Conservation (phyloP, 1,140 invertebrate genomes). For the Orius insidiosus region DNA sequence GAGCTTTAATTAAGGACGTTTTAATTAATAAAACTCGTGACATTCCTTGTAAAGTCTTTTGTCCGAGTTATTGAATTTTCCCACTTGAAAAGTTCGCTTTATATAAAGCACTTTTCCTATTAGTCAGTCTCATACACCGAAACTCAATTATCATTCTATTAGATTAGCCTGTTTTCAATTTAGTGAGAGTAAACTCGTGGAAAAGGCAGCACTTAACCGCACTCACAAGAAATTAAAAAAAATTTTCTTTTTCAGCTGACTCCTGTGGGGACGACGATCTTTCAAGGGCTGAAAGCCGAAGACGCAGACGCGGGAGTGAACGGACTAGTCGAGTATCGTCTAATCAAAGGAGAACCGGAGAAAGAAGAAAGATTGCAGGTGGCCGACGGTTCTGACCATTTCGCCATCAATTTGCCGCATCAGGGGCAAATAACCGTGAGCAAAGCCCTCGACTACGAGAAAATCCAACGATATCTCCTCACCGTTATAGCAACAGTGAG, state of each 20-base stretch:
- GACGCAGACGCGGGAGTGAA: conserved; percentile 77
- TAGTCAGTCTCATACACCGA: too few species aligned
- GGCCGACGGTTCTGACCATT: conserved; percentile 65
- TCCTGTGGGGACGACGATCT: conserved; percentile 71
- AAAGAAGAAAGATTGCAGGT: conserved; percentile 36
- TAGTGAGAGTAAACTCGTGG: too few species aligned
- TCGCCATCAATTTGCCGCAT: conserved; percentile 72
- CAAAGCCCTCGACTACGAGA: conserved; percentile 73
- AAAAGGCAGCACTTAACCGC: too few species aligned
- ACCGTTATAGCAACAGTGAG: conserved; percentile 78
- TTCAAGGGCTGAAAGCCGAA: conserved; percentile 61
- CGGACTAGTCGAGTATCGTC: conserved; percentile 64
- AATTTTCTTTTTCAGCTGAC: conserved; percentile 45
- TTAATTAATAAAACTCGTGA: too few species aligned
- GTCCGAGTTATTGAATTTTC: too few species aligned
- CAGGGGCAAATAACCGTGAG: conserved; percentile 81
- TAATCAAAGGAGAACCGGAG: conserved; percentile 35
- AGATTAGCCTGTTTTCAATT: too few species aligned
- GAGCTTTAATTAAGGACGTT: too few species aligned
- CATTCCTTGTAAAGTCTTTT: too few species aligned
- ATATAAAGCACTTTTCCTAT: too few species aligned
- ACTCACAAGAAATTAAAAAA: too few species aligned
- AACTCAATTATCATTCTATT: too few species aligned
- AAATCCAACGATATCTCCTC: conserved; percentile 71
- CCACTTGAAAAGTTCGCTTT: too few species aligned